Conservation (phyloP, 2,113 vertebrate genomes). For the Thinocorus orbignyianus region DNA sequence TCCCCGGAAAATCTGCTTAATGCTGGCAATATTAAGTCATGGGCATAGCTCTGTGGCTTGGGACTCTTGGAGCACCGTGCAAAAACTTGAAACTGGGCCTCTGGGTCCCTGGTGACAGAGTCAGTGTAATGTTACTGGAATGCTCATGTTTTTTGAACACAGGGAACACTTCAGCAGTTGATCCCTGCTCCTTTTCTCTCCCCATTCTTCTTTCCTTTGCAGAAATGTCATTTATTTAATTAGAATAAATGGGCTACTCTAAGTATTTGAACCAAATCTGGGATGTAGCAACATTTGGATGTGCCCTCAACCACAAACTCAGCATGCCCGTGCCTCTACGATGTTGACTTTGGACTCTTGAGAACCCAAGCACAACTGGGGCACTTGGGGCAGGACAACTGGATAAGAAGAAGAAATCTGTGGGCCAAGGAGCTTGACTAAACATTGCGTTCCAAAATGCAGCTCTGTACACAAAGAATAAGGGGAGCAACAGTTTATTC, state of each 20-base stretch:
- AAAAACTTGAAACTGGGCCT: constrained; percentile 48
- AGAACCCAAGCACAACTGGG: constrained; percentile 45
- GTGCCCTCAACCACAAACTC: constrained; percentile 60
- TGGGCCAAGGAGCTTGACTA: constrained; percentile 40
- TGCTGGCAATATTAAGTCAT: constrained; percentile 45
- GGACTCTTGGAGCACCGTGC: constrained; percentile 38
- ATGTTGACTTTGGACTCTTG: constrained; percentile 60
- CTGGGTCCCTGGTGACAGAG: constrained; percentile 48
- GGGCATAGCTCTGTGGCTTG: constrained; percentile 51
- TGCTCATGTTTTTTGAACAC: constrained; percentile 44
- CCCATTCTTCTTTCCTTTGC: constrained; percentile 59
- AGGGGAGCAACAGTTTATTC: constrained; percentile 28
- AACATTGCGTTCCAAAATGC: constrained; percentile 44
- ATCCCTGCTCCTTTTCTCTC: constrained; percentile 47
- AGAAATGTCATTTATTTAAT: constrained; percentile 65
- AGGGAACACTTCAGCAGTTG: constrained; percentile 45
- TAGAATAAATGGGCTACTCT: constrained; percentile 48
- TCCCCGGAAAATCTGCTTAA: constrained; percentile 45
- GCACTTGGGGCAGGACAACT: constrained; percentile 39
- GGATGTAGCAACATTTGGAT: constrained; percentile 65
- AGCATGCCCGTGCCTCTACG: constrained; percentile 47
- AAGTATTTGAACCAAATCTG: constrained; percentile 63
- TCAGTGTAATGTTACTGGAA: constrained; percentile 65
- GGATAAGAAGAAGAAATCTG: constrained; percentile 38
- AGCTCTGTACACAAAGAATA: constrained; percentile 35